Base-by-base conservation (phyloP, 2,888 invertebrate genomes). In the Pardosa pseudoannulata region DNA sequence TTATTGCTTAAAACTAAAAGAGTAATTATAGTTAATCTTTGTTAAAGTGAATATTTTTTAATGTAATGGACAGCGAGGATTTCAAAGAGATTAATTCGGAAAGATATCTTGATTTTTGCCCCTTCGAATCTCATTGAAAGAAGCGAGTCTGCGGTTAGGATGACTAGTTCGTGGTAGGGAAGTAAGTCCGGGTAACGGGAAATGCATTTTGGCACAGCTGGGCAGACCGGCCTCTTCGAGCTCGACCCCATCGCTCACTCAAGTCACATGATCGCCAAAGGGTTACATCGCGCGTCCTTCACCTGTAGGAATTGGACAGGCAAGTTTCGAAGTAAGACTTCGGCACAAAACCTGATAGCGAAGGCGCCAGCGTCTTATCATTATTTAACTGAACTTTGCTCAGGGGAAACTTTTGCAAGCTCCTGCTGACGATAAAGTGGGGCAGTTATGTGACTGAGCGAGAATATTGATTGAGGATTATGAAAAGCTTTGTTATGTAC, bases 231-330 rank as follows among this genome's bases (percentile, higher is more conserved):
- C 56, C 23, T 56, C 2, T 3, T 3, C 19, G 3, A 56, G 56
- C 11, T 19, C 56, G 56, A 56, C 56, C 56, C 56, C 56, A 56
- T 56, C 56, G 11, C 56, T 56, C 56, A 56, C 56, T 5, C 56
- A 23, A 16, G 16, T 56, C 56, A 56, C 56, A 56, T 56, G 56
- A 56, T 23, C 23, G 56, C 56, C 56, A 56, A 56, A 56, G 56
- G 56, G 56, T 56, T 56, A 46, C 41, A 16, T 16, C 16, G 5
- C 3, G 56, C 56, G 56, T 56, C 56, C 56, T 56, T 56, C 56
- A 56, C 56, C 56, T 56, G 56, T 56, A 56, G 23, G 56, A 23
- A 23, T 56, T 56, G 56, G 56, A 23, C 56, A 56, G 56, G 23
- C 56, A 56, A 23, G 56, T 56, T 56, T 23, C 11, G 56, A 56